These are phyloP conservation scores for Galleria mellonella DNA, from an alignment of 1,140 invertebrate species.

Conservation along the genomic window DNA sequence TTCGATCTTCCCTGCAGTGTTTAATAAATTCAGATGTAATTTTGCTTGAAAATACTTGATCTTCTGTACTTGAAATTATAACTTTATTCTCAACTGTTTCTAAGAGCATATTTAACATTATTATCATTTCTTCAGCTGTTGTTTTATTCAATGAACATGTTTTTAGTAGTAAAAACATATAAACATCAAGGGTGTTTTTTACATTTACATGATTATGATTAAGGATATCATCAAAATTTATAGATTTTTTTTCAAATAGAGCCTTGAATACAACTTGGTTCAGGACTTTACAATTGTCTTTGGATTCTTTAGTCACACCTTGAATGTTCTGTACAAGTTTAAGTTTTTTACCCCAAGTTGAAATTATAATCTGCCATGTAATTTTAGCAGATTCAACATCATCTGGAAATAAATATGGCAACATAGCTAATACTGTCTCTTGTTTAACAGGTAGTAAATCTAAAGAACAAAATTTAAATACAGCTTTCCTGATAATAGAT, in stretches of 20 bases:
- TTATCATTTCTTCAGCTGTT: conserved; percentile 31
- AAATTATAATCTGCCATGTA: conserved; percentile 68
- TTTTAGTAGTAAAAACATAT: conserved; percentile 49
- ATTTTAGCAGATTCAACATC: conserved; percentile 62
- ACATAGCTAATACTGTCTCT: conserved; percentile 61
- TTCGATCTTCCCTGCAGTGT: conserved; percentile 40
- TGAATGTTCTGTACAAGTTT: conserved; percentile 40
- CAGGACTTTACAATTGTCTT: conserved; percentile 36
- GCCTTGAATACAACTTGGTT: conserved; percentile 47
- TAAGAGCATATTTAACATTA: conserved; percentile 38
- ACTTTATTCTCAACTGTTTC: conserved; percentile 45
- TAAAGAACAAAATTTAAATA: conserved; percentile 61
- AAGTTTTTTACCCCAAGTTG: conserved; percentile 66
- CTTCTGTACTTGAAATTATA: conserved; percentile 36
- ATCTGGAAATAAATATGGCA: conserved; percentile 77
- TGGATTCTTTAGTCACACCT: conserved; percentile 41
- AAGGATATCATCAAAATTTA: conserved; percentile 39
- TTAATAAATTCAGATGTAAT: conserved; percentile 52
- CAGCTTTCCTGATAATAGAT: conserved; percentile 38
- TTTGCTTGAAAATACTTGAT: conserved; percentile 29
- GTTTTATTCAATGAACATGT: conserved; percentile 36
- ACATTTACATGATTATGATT: conserved; percentile 43
- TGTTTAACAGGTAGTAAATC: conserved; percentile 49
- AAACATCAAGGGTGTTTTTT: conserved; percentile 39
- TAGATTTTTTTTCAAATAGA: conserved; percentile 34